Evolutionary conservation across 1,140 invertebrate species (phyloP).

Genomic region (Lasioglossum albipes): DNA sequence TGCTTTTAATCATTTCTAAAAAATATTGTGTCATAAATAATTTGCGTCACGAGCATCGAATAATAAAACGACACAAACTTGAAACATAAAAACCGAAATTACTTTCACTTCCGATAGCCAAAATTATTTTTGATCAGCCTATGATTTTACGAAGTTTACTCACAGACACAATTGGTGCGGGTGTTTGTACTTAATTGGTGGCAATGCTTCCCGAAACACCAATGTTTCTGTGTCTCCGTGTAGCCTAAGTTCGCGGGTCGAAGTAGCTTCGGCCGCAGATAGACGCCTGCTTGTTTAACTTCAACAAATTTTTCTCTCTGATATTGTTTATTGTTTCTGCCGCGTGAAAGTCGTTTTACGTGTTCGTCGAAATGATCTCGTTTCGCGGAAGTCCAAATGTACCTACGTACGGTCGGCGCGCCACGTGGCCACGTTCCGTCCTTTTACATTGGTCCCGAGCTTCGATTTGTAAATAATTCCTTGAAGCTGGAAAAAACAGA

Average conservation of each 20-base stretch:
- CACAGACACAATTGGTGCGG: neutral
- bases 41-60: too few species aligned
- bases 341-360: constrained; percentile 58
- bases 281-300: constrained; percentile 24
- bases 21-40: too few species aligned
- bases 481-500: neutral
- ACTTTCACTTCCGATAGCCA: too few species aligned
- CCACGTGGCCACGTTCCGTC: constrained; percentile 29
- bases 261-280: constrained; percentile 9
- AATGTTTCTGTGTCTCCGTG: neutral
- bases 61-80: too few species aligned
- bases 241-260: too few species aligned
- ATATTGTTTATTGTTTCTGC: constrained; percentile 57
- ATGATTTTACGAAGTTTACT: too few species aligned
- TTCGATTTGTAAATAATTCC: neutral
- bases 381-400: constrained; percentile 63
- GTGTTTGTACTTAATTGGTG: neutral
- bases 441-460: constrained; percentile 15
- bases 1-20: too few species aligned
- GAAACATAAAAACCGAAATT: too few species aligned
- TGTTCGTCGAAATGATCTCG: constrained; percentile 51
- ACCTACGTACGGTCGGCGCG: constrained; percentile 13
- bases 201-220: neutral
- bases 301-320: constrained; percentile 44
- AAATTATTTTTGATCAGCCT: too few species aligned